phyloP scores from a whole-genome alignment of 1,140 invertebrate species.

The Eriocheir sinensis region DNA sequence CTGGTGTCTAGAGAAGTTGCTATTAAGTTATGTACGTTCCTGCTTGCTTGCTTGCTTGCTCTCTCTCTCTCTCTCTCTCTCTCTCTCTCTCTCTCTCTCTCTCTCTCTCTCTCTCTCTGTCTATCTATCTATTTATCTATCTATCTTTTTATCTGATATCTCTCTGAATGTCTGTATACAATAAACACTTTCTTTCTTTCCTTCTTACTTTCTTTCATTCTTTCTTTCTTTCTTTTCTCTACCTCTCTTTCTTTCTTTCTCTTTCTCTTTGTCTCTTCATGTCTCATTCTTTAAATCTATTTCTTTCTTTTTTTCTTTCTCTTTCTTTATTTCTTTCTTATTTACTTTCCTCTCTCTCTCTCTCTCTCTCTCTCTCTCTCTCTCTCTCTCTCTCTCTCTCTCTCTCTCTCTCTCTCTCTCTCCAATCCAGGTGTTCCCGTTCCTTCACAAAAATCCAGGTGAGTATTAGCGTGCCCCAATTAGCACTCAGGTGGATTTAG shows the following conservation, averaged over 20 bases:
- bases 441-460: background rate
- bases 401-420: constrained; percentile 11
- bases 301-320: background rate
- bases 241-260: background rate
- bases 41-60: too few relatives aligned
- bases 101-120: too few relatives aligned
- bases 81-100: too few relatives aligned
- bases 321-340: background rate
- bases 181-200: constrained; percentile 7
- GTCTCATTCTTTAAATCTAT: background rate
- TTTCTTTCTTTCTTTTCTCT: background rate
- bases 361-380: background rate
- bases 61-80: too few relatives aligned
- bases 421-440: background rate
- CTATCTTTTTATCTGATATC: background rate
- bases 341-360: background rate
- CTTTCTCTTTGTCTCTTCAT: background rate
- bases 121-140: too few relatives aligned
- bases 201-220: background rate
- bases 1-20: too few relatives aligned
- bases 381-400: constrained; percentile 3
- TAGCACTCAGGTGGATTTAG: background rate
- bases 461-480: background rate
- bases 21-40: too few relatives aligned
- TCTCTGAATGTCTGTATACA: background rate